These are phyloP conservation scores for Triops longicaudatus DNA, from an alignment of 1,140 invertebrate genomes.

Conservation along the genomic window DNA sequence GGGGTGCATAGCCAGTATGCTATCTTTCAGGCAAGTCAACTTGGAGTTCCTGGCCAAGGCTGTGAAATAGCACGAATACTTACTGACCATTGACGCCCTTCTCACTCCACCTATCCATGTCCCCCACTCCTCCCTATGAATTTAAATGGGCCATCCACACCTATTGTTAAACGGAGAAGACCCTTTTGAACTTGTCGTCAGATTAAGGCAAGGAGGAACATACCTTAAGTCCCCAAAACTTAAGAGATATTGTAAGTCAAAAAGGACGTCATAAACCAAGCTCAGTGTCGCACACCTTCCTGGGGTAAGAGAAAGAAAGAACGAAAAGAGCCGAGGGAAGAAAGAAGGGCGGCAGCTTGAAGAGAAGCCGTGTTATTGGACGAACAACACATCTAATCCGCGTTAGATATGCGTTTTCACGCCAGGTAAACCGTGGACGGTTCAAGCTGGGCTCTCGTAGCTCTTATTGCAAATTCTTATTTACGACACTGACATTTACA, in stretches of 20 bases:
- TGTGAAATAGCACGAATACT: not conserved
- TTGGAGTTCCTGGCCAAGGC: not conserved
- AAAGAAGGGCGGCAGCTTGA: not conserved
- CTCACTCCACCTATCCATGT: too few species aligned
- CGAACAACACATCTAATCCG: not conserved
- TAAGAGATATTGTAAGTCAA: constrained; percentile 3
- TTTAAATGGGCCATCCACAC: not conserved
- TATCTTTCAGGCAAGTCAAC: not conserved
- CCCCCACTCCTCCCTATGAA: not conserved
- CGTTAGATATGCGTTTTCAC: constrained; percentile 15
- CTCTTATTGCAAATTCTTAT: not conserved
- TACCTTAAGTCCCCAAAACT: not conserved
- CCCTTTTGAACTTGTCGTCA: constrained; percentile 1
- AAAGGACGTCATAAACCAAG: constrained; percentile 1
- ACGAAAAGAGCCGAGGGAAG: not conserved
- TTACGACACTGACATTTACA: not conserved
- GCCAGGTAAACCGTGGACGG: not conserved
- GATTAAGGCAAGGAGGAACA: not conserved
- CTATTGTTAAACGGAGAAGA: constrained; percentile 12
- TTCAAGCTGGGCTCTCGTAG: too few species aligned
- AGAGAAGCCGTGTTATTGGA: not conserved
- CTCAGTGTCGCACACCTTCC: not conserved
- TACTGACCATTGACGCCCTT: not conserved
- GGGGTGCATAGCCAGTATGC: not conserved
- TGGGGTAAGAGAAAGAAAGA: not conserved